Percentiles rank a stretch among this genome's conserved stretches.
Evolutionary conservation across 2,113 vertebrate genomes (phyloP).

Genomic region (Phalacrocorax brasilianus): DNA sequence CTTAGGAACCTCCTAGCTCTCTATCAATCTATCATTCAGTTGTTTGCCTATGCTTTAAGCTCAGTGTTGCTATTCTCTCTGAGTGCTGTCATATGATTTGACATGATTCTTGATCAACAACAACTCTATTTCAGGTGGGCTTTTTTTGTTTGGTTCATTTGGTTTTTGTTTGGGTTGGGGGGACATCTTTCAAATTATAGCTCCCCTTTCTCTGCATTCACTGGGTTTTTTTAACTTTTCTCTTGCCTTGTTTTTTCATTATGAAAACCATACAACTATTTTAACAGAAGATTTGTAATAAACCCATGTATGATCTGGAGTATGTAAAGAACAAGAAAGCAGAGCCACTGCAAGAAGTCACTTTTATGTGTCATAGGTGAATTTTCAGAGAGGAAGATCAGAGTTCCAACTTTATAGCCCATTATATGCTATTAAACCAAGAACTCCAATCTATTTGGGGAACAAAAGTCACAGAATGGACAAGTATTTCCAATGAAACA

Average conservation of each 20-base stretch:
- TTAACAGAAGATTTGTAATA: not conserved
- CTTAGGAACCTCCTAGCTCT: not conserved
- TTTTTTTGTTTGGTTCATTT: not conserved
- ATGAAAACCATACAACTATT: not conserved
- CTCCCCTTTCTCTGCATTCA: not conserved
- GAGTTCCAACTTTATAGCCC: not conserved
- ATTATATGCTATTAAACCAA: not conserved
- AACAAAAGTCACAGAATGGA: not conserved
- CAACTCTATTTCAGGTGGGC: not conserved
- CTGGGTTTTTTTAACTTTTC: not conserved
- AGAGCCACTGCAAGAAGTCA: not conserved
- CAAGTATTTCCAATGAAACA: not conserved
- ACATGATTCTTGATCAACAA: not conserved
- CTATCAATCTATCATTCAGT: too few species aligned
- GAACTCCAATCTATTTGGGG: not conserved
- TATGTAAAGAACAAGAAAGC: not conserved
- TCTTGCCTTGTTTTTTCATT: not conserved
- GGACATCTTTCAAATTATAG: not conserved
- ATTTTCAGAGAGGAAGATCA: not conserved
- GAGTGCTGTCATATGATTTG: not conserved
- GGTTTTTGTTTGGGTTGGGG: not conserved
- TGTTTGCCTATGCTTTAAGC: not conserved
- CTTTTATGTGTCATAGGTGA: not conserved
- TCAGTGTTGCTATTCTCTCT: not conserved
- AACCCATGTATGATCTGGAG: not conserved